phyloP scores from a whole-genome alignment of 1,140 invertebrate species.

The Drosophila elegans region DNA sequence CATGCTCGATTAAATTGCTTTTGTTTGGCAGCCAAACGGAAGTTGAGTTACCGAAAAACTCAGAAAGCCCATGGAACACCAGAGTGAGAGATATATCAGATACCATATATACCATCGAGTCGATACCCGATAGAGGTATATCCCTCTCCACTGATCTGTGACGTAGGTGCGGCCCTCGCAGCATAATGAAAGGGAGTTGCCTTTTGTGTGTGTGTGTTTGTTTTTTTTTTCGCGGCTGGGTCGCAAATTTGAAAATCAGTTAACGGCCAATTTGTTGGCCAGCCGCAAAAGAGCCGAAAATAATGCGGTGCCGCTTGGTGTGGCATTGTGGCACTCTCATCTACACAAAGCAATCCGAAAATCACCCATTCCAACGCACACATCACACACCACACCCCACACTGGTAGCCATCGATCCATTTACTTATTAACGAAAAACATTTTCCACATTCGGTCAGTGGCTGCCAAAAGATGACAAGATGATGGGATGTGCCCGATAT shows the following conservation, averaged over 20 bases:
- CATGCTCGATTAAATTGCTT: conserved; percentile 84
- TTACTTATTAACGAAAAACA: conserved; percentile 50
- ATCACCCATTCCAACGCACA: neutral
- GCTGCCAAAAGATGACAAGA: conserved; percentile 49
- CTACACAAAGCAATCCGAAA: too few relatives aligned
- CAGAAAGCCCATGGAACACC: conserved; percentile 16
- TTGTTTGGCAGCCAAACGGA: conserved; percentile 63
- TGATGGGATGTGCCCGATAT: conserved; percentile 40
- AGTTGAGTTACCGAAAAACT: conserved; percentile 74
- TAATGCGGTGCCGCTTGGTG: conserved; percentile 74
- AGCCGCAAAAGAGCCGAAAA: conserved; percentile 69
- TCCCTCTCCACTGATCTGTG: conserved; percentile 42
- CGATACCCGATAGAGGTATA: neutral
- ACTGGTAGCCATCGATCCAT: conserved; percentile 42
- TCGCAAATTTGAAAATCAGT: conserved; percentile 78
- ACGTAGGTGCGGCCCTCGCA: conserved; percentile 62
- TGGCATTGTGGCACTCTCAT: conserved; percentile 58
- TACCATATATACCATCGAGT: conserved; percentile 1
- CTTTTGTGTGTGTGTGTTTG: neutral
- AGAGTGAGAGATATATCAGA: neutral
- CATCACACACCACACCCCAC: neutral
- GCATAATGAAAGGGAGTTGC: conserved; percentile 11
- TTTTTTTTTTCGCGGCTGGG: conserved; percentile 9
- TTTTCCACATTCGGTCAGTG: conserved; percentile 31
- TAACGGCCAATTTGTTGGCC: conserved; percentile 74